Base-by-base conservation (phyloP, 2,888 invertebrate species). In the Athrips mouffetella region DNA sequence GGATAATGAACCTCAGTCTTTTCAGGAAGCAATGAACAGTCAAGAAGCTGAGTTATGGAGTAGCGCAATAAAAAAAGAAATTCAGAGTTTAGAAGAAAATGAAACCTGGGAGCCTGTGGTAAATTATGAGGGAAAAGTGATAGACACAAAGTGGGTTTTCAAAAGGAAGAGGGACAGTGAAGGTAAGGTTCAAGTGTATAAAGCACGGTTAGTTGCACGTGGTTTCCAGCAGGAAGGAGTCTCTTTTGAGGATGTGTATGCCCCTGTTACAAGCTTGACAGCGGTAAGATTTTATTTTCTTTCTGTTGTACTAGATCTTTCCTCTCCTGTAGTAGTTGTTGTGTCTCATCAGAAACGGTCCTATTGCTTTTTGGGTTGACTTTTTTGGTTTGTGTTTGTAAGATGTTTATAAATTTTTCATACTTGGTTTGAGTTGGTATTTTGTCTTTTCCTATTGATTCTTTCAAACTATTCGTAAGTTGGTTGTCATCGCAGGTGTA, bases 31-130 rank as follows among this genome's bases (percentile, higher is more conserved):
- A 4, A 18, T 33, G 10, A 25, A 30, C 4, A 18, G 42, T 10
- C 3, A 18, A 3, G 48, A 41, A 3, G 13, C 16, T 33, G 25
- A 25, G 16, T 13, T 21, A 4, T 48, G 48, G 42, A 23, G 13
- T 2, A 11, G 33, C 10, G 48, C 48, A 2, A 48, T 48, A 7
- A 11, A 42, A 2, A 16, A 20, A 30, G 44, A 44, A 20, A 18
- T 30, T 3, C 6, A 44, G 13, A 6, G 30, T 18, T n/a, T 30
- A 7, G 2, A 30, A 8, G 11, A 44, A 16, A 44, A 44, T 18
- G 5, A 10, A 1, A 30, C 30, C 16, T 44, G 44, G 44, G 20
- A 25, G 8, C 25, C 25, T 6, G 25, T 25, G 4, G 8, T 3
- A 7, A 5, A 21, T 3, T 15, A 29, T 15, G 27, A 18, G 2